These are phyloP conservation scores for Drosophila tristis DNA, from an alignment of 1,140 invertebrate species.

Conservation along the genomic window DNA sequence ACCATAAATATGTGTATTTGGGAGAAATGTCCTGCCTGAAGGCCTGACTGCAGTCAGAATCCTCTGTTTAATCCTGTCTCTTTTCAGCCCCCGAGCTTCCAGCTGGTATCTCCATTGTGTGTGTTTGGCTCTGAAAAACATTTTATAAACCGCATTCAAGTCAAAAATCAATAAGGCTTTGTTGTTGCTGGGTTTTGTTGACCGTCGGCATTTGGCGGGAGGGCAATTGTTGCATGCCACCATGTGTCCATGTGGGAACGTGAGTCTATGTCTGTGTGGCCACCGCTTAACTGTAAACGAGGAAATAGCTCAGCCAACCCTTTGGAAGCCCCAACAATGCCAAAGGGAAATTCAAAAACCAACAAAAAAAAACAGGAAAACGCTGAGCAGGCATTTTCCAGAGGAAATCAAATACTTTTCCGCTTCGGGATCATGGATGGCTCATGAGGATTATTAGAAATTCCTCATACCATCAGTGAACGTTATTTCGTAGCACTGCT, in stretches of 20 bases:
- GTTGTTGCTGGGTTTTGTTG: constrained; percentile 43
- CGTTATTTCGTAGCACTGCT: too few relatives aligned
- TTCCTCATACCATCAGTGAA: too few relatives aligned
- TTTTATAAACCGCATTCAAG: constrained; percentile 39
- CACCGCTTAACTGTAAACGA: constrained; percentile 45
- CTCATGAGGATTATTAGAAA: too few relatives aligned
- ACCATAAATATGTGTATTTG: constrained; percentile 20
- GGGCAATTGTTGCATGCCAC: constrained; percentile 51
- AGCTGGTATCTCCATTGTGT: constrained; percentile 15
- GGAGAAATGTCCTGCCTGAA: constrained; percentile 36
- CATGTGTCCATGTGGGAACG: constrained; percentile 1
- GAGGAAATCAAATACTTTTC: constrained; percentile 43
- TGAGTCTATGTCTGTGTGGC: constrained; percentile 5
- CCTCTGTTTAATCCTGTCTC: constrained; percentile 39
- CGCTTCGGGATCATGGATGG: background rate
- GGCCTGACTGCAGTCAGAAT: constrained; percentile 29
- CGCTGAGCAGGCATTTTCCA: constrained; percentile 19
- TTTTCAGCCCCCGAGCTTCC: background rate
- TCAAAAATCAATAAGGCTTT: constrained; percentile 63
- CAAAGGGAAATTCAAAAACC: constrained; percentile 5
- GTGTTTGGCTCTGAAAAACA: constrained; percentile 40
- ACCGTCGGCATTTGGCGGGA: constrained; percentile 34
- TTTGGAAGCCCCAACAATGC: constrained; percentile 24
- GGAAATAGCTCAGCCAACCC: constrained; percentile 37
- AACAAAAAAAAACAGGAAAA: background rate